Conservation (phyloP, 2,888 invertebrate species). For the Amphipoea oculea region DNA sequence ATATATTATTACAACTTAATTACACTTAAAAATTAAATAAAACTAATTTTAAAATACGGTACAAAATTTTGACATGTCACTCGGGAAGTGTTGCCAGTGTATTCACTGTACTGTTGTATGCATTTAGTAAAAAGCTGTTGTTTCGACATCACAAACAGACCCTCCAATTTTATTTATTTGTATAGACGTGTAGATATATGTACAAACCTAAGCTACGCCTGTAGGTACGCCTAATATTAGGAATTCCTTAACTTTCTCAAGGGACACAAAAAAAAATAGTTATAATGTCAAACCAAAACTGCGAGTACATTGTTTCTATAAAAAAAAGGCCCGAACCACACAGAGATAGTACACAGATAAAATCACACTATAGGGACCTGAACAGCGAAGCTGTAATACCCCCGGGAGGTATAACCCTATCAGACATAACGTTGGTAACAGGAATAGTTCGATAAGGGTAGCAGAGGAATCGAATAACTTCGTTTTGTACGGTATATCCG, state of each 20-base stretch:
- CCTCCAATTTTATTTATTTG: too few relatives aligned
- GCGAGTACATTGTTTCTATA: constrained; percentile 43
- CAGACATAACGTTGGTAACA: constrained; percentile 54
- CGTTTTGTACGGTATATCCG: constrained; percentile 44
- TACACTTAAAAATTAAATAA: too few relatives aligned
- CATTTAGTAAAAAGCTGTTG: too few relatives aligned
- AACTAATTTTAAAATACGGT: too few relatives aligned
- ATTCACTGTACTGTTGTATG: too few relatives aligned
- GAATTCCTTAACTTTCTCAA: not conserved
- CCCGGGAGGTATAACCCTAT: constrained; percentile 63
- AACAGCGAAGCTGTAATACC: constrained; percentile 54
- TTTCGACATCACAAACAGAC: too few relatives aligned
- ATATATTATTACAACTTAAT: too few relatives aligned
- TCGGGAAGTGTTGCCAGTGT: too few relatives aligned
- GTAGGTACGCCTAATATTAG: not conserved
- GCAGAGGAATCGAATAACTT: constrained; percentile 56
- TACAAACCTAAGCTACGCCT: too few relatives aligned
- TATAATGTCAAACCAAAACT: constrained; percentile 46
- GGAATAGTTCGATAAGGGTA: constrained; percentile 62
- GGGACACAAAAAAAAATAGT: constrained; percentile 14
- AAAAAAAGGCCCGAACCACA: constrained; percentile 47
- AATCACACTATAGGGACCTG: constrained; percentile 61
- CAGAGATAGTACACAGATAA: constrained; percentile 47
- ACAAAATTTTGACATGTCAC: too few relatives aligned
- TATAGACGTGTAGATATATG: too few relatives aligned